Evolutionary conservation across 2,797 vertebrate species (phyloP), one percentile per base, ranked within the genome.

Genomic region (Leptatherina wallacei): DNA sequence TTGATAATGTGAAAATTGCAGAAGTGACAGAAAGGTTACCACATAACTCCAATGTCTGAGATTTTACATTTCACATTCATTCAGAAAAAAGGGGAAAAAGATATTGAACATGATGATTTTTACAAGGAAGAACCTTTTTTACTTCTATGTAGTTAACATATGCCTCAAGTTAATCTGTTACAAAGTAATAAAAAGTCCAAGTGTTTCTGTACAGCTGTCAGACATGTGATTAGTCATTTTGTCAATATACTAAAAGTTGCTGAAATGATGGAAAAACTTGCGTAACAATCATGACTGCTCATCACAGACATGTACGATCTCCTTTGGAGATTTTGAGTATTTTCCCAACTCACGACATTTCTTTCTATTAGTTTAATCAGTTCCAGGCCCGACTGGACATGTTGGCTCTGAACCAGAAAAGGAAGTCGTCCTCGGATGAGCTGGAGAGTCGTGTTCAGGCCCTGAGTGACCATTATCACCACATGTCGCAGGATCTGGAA

Each of bases 361-460:
- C 56, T 22, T 56, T 44, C 33, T 49, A 35, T 49, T 87, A 96
- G 96, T 95, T 96, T 79, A 92, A 40, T n/a, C 20, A 47, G 44
- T 47, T 44, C 7, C 44, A 47, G 30, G 83, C 63, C 4, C 93
- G 88, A 51, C 91, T 96, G 54, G 92, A 94, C 71, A 77, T 72
- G 73, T 32, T 90, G 82, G 89, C 84, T 72, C 91, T 95, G 1
- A 93, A 93, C 1, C 73, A 82, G 60, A 95, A 94, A 80, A 94
- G 93, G 83, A 96, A 95, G 16, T 44, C 7, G 51, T 67, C 93
- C 49, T 94, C 94, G 1, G 82, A 83, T 55, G 78, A 70, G 9
- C 76, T 95, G 0, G 88, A 95, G 0, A 24, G 56, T 5, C 89
- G 54, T 9, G 90, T 97, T 76, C 89, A 35, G 58, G 81, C 12